A percentile compares a stretch with the other conserved stretches of the same genome.
These are phyloP conservation scores for Chelonoidis abingdonii DNA, from an alignment of 2,113 vertebrate genomes.

Conservation along the genomic window DNA sequence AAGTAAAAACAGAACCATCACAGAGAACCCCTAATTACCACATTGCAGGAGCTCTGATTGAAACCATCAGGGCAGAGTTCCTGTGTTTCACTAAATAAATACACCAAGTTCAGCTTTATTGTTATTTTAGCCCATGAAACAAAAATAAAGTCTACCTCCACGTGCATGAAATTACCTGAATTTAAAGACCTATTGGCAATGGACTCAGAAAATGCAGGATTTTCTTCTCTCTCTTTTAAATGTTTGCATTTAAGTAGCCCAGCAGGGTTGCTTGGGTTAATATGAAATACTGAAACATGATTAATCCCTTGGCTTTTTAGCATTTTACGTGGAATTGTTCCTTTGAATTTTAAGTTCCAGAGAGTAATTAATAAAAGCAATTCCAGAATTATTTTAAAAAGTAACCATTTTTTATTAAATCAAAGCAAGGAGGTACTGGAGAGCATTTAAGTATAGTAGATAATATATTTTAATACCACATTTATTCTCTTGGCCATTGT, in stretches of 20 bases:
- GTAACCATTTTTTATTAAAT: not conserved
- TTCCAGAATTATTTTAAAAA: not conserved
- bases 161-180: constrained; percentile 55
- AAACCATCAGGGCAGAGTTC: constrained; percentile 75
- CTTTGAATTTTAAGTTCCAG: not conserved
- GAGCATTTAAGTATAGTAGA: not conserved
- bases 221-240: not conserved
- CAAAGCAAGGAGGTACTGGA: not conserved
- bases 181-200: constrained; percentile 32
- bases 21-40: constrained; percentile 71
- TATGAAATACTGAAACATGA: not conserved
- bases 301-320: constrained; percentile 31
- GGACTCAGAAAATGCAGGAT: not conserved
- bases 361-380: not conserved
- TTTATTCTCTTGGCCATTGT: not conserved
- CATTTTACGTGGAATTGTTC: not conserved
- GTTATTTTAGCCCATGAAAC: constrained; percentile 69
- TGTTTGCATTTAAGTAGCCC: constrained; percentile 42
- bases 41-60: constrained; percentile 74
- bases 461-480: not conserved
- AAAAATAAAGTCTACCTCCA: constrained; percentile 53
- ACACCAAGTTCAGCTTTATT: constrained; percentile 58
- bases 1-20: constrained; percentile 74
- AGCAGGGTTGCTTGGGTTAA: not conserved
- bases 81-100: constrained; percentile 73